Conservation (phyloP, 2,888 invertebrate genomes). For the Pandemis heparana region DNA sequence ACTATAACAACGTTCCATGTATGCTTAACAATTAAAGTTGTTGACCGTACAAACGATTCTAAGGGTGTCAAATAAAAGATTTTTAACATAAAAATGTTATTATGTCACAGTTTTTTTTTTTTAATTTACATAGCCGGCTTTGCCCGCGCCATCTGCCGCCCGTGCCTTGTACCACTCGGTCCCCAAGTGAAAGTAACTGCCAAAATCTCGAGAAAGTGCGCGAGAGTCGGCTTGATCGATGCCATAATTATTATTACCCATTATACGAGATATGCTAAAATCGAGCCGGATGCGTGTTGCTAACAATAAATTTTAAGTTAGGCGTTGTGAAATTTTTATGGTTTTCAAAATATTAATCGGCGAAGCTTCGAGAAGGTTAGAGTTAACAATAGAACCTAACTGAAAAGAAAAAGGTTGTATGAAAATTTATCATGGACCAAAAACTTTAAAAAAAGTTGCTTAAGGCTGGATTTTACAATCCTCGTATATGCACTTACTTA, state of each 20-base stretch:
- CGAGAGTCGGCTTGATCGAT: slow-evolving; percentile 80
- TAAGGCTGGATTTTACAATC: too few species aligned
- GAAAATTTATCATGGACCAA: background rate
- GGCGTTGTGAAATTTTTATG: slow-evolving; percentile 27
- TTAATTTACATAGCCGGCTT: background rate
- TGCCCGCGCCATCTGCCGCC: background rate
- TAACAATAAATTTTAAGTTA: slow-evolving; percentile 38
- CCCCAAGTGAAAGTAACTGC: slow-evolving; percentile 80
- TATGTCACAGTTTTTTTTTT: background rate
- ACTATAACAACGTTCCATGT: too few species aligned
- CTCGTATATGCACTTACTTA: too few species aligned
- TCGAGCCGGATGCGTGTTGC: slow-evolving; percentile 72
- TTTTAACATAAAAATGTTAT: too few species aligned
- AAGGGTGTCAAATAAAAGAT: too few species aligned
- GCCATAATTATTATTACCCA: slow-evolving; percentile 84
- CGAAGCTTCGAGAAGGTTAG: background rate
- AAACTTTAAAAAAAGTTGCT: too few species aligned
- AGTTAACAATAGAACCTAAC: too few species aligned
- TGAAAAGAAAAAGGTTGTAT: background rate
- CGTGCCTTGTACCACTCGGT: slow-evolving; percentile 42
- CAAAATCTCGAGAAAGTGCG: slow-evolving; percentile 83
- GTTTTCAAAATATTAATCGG: slow-evolving; percentile 8
- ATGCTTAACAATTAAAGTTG: too few species aligned
- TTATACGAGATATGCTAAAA: slow-evolving; percentile 83
- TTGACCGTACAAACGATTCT: too few species aligned